These are phyloP conservation scores for Polydrusus tereticollis DNA, from an alignment of 2,888 invertebrate genomes.

Conservation along the genomic window DNA sequence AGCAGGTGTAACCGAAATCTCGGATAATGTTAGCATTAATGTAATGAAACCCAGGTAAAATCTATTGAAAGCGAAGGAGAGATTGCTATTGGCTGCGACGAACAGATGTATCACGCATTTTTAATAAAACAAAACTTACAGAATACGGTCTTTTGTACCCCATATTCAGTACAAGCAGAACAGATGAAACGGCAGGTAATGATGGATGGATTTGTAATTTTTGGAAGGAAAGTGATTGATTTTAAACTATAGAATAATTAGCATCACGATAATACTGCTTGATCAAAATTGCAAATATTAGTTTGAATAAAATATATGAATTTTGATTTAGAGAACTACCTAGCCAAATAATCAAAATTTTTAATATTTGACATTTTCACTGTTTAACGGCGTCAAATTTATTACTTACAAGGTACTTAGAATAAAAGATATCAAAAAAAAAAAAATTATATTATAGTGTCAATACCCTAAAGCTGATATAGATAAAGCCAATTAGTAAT, in stretches of 20 bases:
- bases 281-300: not conserved
- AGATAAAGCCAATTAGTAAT: not conserved
- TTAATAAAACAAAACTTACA: constrained; percentile 8
- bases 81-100: constrained; percentile 14
- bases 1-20: constrained; percentile 37
- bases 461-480: not conserved
- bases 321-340: not conserved
- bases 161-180: no score
- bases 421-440: not conserved
- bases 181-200: no score
- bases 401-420: not conserved
- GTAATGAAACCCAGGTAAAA: constrained; percentile 10
- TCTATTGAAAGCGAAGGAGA: constrained; percentile 24
- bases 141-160: constrained; percentile 16
- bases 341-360: not conserved
- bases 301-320: not conserved
- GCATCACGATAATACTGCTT: not conserved
- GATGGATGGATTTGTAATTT: no score
- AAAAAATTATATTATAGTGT: not conserved
- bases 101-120: constrained; percentile 13
- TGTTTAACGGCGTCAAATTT: not conserved
- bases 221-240: no score
- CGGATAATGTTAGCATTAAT: constrained; percentile 10
- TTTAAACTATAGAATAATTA: not conserved
- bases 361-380: no score